phyloP scores from a whole-genome alignment of 2,888 invertebrate species.

The Aspidiotus destructor region DNA sequence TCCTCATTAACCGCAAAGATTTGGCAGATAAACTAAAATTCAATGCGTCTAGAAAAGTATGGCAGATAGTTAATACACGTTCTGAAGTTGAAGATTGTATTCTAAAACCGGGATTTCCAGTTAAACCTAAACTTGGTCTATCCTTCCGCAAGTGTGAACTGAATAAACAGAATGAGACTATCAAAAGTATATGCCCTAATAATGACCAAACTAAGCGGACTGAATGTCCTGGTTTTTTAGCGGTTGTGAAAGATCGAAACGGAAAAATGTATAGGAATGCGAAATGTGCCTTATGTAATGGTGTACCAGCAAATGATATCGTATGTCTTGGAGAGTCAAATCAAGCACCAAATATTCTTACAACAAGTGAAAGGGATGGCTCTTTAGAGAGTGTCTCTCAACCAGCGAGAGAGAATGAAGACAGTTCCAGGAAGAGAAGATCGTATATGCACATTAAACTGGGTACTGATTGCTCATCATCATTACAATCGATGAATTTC shows the following conservation, averaged over 20 bases:
- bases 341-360: too few relatives aligned
- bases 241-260: background rate
- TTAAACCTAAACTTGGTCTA: background rate
- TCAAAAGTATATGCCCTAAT: background rate
- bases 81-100: background rate
- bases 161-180: background rate
- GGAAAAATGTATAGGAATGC: constrained; percentile 41
- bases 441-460: background rate
- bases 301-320: constrained; percentile 37
- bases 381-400: background rate
- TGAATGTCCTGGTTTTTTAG: constrained; percentile 1
- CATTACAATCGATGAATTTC: background rate
- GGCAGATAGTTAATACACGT: background rate
- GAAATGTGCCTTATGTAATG: constrained; percentile 44
- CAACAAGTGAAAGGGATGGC: background rate
- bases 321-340: background rate
- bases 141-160: background rate
- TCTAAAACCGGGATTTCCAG: background rate
- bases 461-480: background rate
- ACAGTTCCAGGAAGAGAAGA: background rate
- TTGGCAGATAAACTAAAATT: background rate
- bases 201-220: too few relatives aligned
- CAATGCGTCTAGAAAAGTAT: background rate
- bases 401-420: too few relatives aligned
- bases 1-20: background rate